These are phyloP conservation scores for Parus major DNA, from an alignment of 2,113 vertebrate genomes.

Conservation along the genomic window DNA sequence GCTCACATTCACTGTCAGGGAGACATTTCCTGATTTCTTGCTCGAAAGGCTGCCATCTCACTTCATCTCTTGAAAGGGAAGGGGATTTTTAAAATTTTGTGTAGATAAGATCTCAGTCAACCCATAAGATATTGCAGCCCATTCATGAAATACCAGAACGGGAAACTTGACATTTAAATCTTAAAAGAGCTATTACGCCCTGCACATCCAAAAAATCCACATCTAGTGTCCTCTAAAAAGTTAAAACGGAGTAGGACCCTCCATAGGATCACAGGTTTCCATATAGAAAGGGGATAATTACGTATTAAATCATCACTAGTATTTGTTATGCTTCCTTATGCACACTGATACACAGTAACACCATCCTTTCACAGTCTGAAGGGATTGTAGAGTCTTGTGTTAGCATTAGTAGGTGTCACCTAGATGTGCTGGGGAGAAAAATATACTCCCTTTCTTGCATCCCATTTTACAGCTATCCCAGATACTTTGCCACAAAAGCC, in stretches of 20 bases:
- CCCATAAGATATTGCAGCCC: background rate
- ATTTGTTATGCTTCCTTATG: background rate
- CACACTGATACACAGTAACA: background rate
- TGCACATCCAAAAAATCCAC: fast-evolving
- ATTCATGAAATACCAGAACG: background rate
- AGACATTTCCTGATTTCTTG: background rate
- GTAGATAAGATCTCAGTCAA: background rate
- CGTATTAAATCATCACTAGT: background rate
- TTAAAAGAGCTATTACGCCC: background rate
- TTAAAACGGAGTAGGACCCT: background rate
- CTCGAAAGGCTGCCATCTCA: background rate
- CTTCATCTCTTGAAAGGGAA: background rate
- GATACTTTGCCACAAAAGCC: background rate
- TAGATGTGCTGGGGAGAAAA: background rate
- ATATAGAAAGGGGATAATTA: background rate
- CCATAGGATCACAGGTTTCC: background rate
- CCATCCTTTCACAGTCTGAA: background rate
- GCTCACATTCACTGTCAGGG: background rate
- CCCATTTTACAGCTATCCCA: background rate
- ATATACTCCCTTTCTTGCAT: background rate
- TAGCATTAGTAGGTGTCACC: background rate
- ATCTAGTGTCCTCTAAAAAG: background rate
- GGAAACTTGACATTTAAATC: background rate
- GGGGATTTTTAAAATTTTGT: background rate
- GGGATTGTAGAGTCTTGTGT: background rate